Evolutionary conservation across 2,888 invertebrate species (phyloP).

Genomic region (Brachyptera putata): DNA sequence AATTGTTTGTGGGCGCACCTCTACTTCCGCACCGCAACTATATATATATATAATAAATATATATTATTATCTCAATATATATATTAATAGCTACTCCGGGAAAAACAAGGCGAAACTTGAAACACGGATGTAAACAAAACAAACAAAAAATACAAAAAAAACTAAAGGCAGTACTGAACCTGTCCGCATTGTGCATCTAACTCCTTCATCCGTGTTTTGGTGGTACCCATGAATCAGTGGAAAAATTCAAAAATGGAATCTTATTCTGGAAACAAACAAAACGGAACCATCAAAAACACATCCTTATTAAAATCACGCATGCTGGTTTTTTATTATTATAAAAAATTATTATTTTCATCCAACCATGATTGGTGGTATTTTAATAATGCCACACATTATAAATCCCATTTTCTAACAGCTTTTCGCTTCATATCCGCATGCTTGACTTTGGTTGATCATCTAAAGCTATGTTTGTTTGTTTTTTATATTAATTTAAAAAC

Average conservation of each 20-base stretch:
- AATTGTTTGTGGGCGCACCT: constrained; percentile 32
- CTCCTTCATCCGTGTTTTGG: constrained; percentile 10
- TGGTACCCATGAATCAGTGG: constrained; percentile 20
- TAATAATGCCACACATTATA: no score
- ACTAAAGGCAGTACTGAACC: constrained; percentile 31
- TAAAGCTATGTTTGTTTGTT: not conserved
- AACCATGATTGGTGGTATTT: no score
- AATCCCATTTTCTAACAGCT: constrained; percentile 11
- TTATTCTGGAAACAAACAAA: not conserved
- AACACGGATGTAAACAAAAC: constrained; percentile 10
- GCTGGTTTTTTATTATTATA: not conserved
- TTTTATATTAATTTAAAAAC: no score
- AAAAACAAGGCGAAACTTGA: constrained; percentile 34
- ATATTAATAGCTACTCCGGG: constrained; percentile 30
- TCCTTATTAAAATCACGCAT: constrained; percentile 14
- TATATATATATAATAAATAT: no score
- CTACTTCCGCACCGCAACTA: constrained; percentile 21
- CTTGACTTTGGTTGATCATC: constrained; percentile 8
- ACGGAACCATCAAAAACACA: constrained; percentile 21
- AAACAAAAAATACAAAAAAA: no score
- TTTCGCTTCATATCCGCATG: constrained; percentile 10
- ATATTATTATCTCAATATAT: constrained; percentile 14
- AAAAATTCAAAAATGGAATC: not conserved
- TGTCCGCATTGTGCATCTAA: constrained; percentile 35
- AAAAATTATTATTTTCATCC: no score